Conservation (phyloP, 2,113 vertebrate species). For the Xiphorhynchus elegans region DNA sequence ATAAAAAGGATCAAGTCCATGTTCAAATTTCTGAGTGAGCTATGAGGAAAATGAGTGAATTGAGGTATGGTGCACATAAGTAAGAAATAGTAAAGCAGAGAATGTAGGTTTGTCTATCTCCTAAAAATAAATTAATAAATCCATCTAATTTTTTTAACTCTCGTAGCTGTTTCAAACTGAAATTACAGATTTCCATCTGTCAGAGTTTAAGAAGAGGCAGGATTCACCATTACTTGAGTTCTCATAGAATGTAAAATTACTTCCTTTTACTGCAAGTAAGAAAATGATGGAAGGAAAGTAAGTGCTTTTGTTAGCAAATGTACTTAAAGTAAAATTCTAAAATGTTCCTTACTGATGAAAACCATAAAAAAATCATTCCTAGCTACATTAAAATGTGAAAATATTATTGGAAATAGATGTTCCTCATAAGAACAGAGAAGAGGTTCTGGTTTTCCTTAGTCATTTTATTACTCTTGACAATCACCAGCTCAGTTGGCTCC, state of each 20-base stretch:
- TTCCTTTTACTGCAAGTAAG: not conserved
- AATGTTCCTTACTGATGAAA: conserved; percentile 5
- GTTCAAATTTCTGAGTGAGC: not conserved
- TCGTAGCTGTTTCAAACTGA: not conserved
- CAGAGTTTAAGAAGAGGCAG: not conserved
- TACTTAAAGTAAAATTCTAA: not conserved
- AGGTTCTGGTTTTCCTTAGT: not conserved
- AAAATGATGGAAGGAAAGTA: not conserved
- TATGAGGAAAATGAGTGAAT: not conserved
- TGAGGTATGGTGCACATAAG: not conserved
- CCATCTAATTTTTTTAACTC: not conserved
- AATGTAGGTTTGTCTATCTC: not conserved
- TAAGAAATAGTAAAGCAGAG: not conserved
- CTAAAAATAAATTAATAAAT: not conserved
- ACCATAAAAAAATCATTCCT: not conserved
- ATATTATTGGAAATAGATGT: not conserved
- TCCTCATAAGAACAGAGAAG: not conserved
- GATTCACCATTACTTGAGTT: not conserved
- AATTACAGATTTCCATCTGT: not conserved
- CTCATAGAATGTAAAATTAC: not conserved
- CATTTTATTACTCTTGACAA: not conserved
- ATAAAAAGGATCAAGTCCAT: not conserved
- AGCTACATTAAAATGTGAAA: not conserved
- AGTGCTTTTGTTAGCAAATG: not conserved
- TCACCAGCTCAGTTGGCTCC: not conserved